These are phyloP conservation scores for Toxotes jaculatrix DNA, from an alignment of 2,113 vertebrate species.

Conservation along the genomic window DNA sequence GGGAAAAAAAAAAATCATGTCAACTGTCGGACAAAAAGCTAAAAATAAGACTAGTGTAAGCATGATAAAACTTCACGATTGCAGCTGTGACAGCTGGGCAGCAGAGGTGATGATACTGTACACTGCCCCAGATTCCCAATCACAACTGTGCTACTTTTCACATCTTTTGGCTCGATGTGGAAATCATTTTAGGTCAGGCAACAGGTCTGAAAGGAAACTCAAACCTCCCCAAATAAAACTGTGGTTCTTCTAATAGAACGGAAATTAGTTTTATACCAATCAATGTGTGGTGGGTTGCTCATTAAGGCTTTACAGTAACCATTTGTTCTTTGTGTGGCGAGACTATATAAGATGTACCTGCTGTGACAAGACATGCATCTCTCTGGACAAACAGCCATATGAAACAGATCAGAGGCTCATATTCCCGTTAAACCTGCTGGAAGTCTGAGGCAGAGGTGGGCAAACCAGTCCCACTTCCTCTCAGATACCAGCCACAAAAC, in stretches of 20 bases:
- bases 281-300: constrained; percentile 20
- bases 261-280: constrained; percentile 24
- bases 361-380: constrained; percentile 54
- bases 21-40: neutral
- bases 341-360: constrained; percentile 45
- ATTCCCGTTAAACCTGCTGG: constrained; percentile 80
- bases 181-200: constrained; percentile 25
- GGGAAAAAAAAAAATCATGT: neutral
- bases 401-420: constrained; percentile 70
- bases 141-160: constrained; percentile 30
- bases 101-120: neutral
- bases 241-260: constrained; percentile 4
- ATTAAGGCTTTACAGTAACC: constrained; percentile 49
- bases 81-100: constrained; percentile 11
- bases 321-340: constrained; percentile 41
- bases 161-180: neutral
- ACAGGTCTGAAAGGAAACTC: constrained; percentile 4
- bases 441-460: constrained; percentile 52
- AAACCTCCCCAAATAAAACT: constrained; percentile 4
- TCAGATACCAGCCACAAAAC: constrained; percentile 52
- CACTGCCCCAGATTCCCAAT: constrained; percentile 2
- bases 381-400: constrained; percentile 51
- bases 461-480: constrained; percentile 56
- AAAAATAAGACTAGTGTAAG: constrained; percentile 13
- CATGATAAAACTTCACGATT: neutral